Percentiles rank a stretch among this genome's conserved stretches.
Conservation (phyloP, 2,113 vertebrate genomes). For the Tragulus kanchil region DNA sequence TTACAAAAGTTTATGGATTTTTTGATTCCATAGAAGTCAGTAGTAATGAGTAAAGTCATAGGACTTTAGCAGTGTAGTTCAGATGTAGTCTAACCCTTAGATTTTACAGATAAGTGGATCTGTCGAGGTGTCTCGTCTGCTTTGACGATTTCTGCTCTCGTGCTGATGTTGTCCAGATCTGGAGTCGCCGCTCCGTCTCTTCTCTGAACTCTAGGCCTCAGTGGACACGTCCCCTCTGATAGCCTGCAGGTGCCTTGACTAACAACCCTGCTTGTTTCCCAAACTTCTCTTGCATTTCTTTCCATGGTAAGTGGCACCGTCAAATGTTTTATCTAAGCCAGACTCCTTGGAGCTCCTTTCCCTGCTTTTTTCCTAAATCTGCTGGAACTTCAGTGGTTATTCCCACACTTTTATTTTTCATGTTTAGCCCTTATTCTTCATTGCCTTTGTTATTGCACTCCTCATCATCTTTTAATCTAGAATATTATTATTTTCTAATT, state of each 20-base stretch:
- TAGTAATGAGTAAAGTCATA: neutral
- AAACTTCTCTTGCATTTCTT: constrained; percentile 1
- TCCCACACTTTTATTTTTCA: neutral
- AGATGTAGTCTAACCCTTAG: neutral
- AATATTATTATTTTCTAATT: constrained; percentile 11
- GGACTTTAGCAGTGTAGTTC: neutral
- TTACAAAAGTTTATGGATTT: neutral
- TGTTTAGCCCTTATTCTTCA: neutral
- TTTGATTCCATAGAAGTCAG: neutral
- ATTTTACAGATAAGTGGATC: neutral
- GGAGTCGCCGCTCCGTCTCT: neutral
- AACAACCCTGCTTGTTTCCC: neutral
- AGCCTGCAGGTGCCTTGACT: neutral
- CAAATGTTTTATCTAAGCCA: neutral
- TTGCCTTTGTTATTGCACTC: neutral
- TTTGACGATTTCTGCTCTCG: neutral
- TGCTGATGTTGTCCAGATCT: neutral
- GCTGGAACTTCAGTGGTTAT: neutral
- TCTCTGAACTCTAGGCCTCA: neutral
- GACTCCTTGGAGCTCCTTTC: neutral
- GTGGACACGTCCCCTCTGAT: neutral
- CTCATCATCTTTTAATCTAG: neutral
- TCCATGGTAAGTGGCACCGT: neutral
- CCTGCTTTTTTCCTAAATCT: neutral
- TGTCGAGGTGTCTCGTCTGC: neutral